phyloP scores from a whole-genome alignment of 2,888 invertebrate species.

The Orthosia cruda region DNA sequence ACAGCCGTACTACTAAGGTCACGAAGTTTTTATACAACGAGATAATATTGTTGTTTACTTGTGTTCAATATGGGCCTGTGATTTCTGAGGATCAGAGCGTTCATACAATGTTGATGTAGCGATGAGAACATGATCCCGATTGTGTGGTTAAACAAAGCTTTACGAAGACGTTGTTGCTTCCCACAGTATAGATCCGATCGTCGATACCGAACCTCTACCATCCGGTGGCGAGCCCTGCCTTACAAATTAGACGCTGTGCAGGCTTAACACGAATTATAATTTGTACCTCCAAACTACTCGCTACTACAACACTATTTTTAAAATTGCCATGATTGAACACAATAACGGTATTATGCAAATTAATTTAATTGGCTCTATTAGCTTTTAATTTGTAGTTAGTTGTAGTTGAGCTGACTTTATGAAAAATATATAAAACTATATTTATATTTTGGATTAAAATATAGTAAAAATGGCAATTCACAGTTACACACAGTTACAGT shows the following conservation, averaged over 20 bases:
- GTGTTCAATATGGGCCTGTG: conserved; percentile 7
- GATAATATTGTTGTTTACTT: conserved; percentile 21
- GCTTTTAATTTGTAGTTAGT: conserved; percentile 17
- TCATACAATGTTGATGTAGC: conserved; percentile 27
- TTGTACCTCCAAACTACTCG: conserved; percentile 29
- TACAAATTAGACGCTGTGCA: conserved; percentile 32
- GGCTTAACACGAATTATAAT: conserved; percentile 42
- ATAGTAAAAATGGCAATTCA: too few species aligned
- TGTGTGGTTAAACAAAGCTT: conserved; percentile 32
- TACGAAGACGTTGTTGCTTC: conserved; percentile 37
- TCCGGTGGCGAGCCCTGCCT: conserved; percentile 36
- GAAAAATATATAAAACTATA: neutral
- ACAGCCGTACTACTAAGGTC: conserved; percentile 10
- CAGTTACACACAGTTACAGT: too few species aligned
- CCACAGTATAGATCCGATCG: conserved; percentile 32
- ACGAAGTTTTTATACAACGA: conserved; percentile 11
- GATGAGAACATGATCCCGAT: conserved; percentile 28
- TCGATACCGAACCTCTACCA: conserved; percentile 38
- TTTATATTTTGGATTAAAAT: too few species aligned
- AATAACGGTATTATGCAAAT: conserved; percentile 42
- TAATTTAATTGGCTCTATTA: conserved; percentile 54
- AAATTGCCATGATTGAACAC: conserved; percentile 23
- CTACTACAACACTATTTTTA: conserved; percentile 25
- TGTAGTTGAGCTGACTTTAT: neutral
- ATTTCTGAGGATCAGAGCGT: conserved; percentile 13